These are phyloP conservation scores for Raja brachyura DNA, from an alignment of 2,113 vertebrate genomes.

Conservation along the genomic window DNA sequence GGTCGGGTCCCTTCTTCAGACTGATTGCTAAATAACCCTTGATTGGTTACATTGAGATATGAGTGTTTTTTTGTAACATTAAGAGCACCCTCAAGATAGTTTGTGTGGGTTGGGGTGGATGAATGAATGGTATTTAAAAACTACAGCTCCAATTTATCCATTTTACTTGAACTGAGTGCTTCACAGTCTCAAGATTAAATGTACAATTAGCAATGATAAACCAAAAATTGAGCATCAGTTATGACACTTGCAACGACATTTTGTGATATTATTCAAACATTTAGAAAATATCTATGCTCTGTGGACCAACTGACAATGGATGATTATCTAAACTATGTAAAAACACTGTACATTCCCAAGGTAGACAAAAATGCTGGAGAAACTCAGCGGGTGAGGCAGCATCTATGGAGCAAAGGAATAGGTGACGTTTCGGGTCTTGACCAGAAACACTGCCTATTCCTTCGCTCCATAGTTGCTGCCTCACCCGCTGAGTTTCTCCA, in stretches of 20 bases:
- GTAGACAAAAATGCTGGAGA: too few relatives aligned
- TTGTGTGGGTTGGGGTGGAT: conserved; percentile 22
- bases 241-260: neutral
- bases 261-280: neutral
- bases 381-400: too few relatives aligned
- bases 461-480: too few relatives aligned
- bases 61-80: conserved; percentile 36
- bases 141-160: conserved; percentile 26
- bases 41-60: conserved; percentile 33
- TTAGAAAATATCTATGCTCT: neutral
- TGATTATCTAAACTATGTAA: neutral
- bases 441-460: too few relatives aligned
- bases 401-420: too few relatives aligned
- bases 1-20: too few relatives aligned
- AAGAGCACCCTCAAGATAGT: conserved; percentile 23
- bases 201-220: neutral
- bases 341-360: too few relatives aligned
- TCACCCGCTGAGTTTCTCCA: too few relatives aligned
- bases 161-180: conserved; percentile 2
- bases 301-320: neutral
- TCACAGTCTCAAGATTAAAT: conserved; percentile 25
- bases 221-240: neutral
- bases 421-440: too few relatives aligned
- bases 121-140: conserved; percentile 34
- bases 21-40: conserved; percentile 23